Evolutionary conservation across 2,113 vertebrate genomes (phyloP).

Genomic region (Carettochelys insculpta): DNA sequence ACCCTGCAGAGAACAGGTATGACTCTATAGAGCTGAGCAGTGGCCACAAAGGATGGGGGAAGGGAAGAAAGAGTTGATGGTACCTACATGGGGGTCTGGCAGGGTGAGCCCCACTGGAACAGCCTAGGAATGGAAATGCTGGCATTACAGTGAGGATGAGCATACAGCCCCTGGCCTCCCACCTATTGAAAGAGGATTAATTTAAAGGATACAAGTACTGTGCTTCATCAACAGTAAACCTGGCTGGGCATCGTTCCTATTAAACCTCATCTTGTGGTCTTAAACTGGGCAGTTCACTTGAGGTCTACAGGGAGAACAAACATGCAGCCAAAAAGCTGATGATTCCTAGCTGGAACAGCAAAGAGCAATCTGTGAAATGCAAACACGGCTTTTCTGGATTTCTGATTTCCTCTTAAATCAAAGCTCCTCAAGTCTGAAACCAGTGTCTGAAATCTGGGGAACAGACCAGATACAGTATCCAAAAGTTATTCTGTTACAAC

Average conservation of each 20-base stretch:
- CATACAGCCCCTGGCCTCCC: neutral
- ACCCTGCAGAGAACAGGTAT: constrained; percentile 73
- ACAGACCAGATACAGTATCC: neutral
- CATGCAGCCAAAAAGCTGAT: too few relatives aligned
- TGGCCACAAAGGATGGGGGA: fast-evolving
- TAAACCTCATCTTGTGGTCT: too few relatives aligned
- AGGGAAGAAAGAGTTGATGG: neutral
- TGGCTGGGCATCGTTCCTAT: too few relatives aligned
- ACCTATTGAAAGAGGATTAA: neutral
- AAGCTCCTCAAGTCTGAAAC: too few relatives aligned
- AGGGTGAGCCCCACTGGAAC: neutral
- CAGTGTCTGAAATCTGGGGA: neutral
- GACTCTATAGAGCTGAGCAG: neutral
- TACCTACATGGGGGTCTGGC: neutral
- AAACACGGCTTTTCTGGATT: neutral
- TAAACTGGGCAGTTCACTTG: too few relatives aligned
- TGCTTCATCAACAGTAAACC: too few relatives aligned
- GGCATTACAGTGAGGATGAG: neutral
- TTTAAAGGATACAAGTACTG: too few relatives aligned
- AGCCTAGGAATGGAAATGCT: neutral
- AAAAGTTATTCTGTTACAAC: neutral
- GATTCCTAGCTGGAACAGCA: too few relatives aligned
- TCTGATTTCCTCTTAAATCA: neutral
- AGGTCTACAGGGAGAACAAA: too few relatives aligned
- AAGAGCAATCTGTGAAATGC: neutral